Evolutionary conservation across 2,113 vertebrate species (phyloP).

Genomic region (Plotosus lineatus): DNA sequence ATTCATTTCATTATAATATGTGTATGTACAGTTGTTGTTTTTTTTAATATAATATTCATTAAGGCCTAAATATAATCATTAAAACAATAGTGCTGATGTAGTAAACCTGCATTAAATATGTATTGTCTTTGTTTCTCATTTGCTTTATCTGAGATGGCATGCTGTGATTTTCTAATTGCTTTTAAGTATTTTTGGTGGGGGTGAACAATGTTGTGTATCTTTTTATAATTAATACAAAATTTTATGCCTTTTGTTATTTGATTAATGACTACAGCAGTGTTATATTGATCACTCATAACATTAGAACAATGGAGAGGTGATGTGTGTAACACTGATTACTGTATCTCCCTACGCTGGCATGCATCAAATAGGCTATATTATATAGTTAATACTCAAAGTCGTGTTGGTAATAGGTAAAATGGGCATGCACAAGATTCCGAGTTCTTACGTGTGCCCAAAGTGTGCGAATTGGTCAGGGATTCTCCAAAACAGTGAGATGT

Average conservation of each 20-base stretch:
- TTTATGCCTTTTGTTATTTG: not conserved
- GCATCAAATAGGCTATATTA: no score
- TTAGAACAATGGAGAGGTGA: no score
- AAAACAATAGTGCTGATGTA: not conserved
- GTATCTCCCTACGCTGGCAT: no score
- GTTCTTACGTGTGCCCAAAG: no score
- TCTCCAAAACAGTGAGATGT: no score
- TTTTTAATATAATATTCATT: not conserved
- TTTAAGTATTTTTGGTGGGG: slow-evolving; percentile 14
- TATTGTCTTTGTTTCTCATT: slow-evolving; percentile 18
- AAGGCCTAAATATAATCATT: slow-evolving; percentile 2
- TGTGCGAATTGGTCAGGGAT: no score
- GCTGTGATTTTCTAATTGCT: not conserved
- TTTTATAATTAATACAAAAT: slow-evolving; percentile 22
- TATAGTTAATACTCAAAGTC: no score
- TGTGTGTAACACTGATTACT: no score
- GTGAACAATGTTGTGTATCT: not conserved
- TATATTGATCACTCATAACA: no score
- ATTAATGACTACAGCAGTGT: not conserved
- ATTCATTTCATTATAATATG: slow-evolving; percentile 18
- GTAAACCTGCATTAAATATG: slow-evolving; percentile 20
- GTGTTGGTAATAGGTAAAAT: no score
- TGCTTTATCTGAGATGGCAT: not conserved
- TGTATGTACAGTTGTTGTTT: slow-evolving; percentile 32
- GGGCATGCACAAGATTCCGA: no score